Base-by-base conservation (phyloP, 2,113 vertebrate species). In the Saccopteryx bilineata region DNA sequence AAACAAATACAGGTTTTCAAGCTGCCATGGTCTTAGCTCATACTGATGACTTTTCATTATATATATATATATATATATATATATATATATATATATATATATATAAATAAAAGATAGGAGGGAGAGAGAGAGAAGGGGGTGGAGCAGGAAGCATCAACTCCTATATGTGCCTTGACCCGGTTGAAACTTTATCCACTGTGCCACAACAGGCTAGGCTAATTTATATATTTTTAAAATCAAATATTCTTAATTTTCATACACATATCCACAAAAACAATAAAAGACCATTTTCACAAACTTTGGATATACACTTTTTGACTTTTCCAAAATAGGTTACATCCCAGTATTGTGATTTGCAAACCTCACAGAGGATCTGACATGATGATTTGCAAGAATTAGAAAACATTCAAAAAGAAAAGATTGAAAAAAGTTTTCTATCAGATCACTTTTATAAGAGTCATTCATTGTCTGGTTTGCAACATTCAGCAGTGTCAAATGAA, bases 401-500 rank as follows among this genome's bases (percentile, higher is more conserved):
- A 88, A 83, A 76, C 7, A 76, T 39, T 78, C 9, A 71, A 72
- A 63, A 81, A 63, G 26, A 61, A 92, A 78, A 54, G 2, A 52
- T 54, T 82, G 56, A 46, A 87, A 58, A 31, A 2, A n/a, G 50
- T 87, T 80, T 81, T 52, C 60, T 54, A 82, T 75, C 11, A 79
- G 39, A 69, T 48, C 24, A 92, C 18, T 46, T 92, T 82, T 68
- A 66, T 39, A 39, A 39, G 39, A 39, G 39, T 39, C 39, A 39
- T 39, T 58, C n/a, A 65, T 79, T 74, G 28, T 39, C 65, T 93
- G 87, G 65, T 93, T 96, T 83, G 9, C 31, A 24, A 94, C 96
- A 92, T 80, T 97, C 84, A 72, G 15, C 0, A 2, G 24, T 95
- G 81, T 78, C 61, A 91, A 1, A 46, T 6, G 4, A 1, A 14